A percentile compares a stretch with the other conserved stretches of the same genome.
phyloP scores from a whole-genome alignment of 2,888 invertebrate species.

The Cephonodes hylas region DNA sequence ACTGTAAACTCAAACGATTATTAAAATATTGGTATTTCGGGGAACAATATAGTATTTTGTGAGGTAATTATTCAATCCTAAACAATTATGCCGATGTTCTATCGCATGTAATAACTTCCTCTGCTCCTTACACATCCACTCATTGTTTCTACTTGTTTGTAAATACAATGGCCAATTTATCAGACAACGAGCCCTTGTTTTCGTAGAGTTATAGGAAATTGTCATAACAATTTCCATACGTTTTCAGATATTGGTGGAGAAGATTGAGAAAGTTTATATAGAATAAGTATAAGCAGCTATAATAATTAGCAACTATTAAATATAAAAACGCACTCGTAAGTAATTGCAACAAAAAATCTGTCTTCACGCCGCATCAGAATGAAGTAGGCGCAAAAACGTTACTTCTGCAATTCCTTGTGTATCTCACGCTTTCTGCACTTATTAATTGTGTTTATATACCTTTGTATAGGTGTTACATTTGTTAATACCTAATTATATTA shows the following conservation, averaged over 20 bases:
- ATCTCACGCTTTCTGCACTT: not conserved
- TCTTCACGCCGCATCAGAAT: not conserved
- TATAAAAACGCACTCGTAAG: too few relatives aligned
- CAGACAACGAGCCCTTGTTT: conserved; percentile 70
- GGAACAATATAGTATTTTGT: too few relatives aligned
- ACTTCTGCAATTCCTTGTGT: not conserved
- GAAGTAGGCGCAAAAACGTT: not conserved
- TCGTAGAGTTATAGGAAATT: conserved; percentile 38
- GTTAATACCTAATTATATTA: not conserved
- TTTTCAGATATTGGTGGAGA: not conserved
- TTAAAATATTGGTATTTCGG: too few relatives aligned
- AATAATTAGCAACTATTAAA: too few relatives aligned
- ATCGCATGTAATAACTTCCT: conserved; percentile 49
- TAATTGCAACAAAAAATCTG: not conserved
- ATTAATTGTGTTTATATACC: not conserved
- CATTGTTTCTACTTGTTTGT: conserved; percentile 61
- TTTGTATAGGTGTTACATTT: not conserved
- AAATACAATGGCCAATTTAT: conserved; percentile 56
- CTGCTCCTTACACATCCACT: conserved; percentile 35
- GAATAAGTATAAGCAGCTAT: not conserved
- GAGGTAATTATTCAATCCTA: not conserved
- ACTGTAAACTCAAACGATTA: too few relatives aligned
- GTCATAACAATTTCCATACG: conserved; percentile 23
- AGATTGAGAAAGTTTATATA: not conserved
- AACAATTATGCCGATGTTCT: conserved; percentile 10